Conservation (phyloP, 1,140 invertebrate genomes). For the Zaprionus ghesquierei region DNA sequence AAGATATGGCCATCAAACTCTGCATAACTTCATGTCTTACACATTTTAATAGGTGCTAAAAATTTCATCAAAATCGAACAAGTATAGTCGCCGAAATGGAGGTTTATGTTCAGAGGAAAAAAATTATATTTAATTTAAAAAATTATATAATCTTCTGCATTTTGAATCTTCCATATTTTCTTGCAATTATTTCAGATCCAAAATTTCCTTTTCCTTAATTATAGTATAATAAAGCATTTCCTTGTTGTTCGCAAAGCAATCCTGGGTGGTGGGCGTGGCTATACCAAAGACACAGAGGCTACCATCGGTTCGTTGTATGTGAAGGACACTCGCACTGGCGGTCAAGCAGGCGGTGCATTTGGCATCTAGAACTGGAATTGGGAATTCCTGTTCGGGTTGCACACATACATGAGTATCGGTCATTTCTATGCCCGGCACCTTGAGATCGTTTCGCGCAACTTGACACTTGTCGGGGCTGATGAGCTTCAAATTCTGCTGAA, state of each 20-base stretch:
- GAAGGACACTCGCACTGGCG: constrained; percentile 33
- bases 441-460: not conserved
- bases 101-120: too few relatives aligned
- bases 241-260: not conserved
- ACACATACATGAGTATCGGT: constrained; percentile 7
- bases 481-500: not conserved
- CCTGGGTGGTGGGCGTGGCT: constrained; percentile 41
- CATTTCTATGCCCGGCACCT: not conserved
- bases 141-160: too few relatives aligned
- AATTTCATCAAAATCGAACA: too few relatives aligned
- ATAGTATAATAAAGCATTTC: constrained; percentile 15
- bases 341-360: constrained; percentile 5
- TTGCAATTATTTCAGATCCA: too few relatives aligned
- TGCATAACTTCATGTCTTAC: too few relatives aligned
- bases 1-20: too few relatives aligned
- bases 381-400: not conserved
- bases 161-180: too few relatives aligned
- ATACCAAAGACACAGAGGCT: constrained; percentile 27
- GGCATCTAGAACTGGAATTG: fast-evolving
- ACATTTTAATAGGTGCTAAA: too few relatives aligned
- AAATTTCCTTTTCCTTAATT: not conserved
- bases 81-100: too few relatives aligned
- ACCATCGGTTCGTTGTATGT: constrained; percentile 1
- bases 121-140: too few relatives aligned
- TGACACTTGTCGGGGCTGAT: not conserved